These are phyloP conservation scores for Drosophila nigrodunni DNA, from an alignment of 1,140 invertebrate genomes.

Conservation along the genomic window DNA sequence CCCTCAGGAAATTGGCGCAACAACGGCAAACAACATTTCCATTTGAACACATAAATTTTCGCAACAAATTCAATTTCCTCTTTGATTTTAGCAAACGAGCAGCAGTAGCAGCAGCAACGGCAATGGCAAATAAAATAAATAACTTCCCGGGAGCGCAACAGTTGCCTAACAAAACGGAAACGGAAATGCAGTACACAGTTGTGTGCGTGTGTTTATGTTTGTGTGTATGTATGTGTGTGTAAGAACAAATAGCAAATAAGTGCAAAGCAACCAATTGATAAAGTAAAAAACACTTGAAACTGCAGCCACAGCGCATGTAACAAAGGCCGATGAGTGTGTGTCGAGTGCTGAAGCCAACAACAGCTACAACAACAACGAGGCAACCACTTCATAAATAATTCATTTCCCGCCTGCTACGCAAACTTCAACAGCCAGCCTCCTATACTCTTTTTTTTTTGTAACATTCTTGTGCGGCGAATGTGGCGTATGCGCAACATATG, in stretches of 20 bases:
- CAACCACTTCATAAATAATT: conserved; percentile 84
- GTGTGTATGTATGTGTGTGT: conserved; percentile 38
- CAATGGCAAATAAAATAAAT: conserved; percentile 80
- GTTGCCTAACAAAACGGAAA: conserved; percentile 79
- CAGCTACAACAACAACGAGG: conserved; percentile 41
- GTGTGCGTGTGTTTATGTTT: conserved; percentile 5
- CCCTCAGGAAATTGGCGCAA: conserved; percentile 72
- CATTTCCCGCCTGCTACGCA: conserved; percentile 79
- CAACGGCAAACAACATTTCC: conserved; percentile 79
- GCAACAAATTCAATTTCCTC: conserved; percentile 83
- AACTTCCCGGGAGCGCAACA: conserved; percentile 78
- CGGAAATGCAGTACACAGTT: conserved; percentile 71
- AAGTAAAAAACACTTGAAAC: conserved; percentile 81
- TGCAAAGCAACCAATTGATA: conserved; percentile 83
- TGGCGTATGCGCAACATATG: conserved; percentile 80
- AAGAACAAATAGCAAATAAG: conserved; percentile 82
- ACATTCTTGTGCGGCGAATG: conserved; percentile 19
- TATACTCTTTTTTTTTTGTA: conserved; percentile 31
- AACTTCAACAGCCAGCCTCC: conserved; percentile 69
- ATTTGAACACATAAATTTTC: conserved; percentile 80
- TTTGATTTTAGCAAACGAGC: conserved; percentile 81
- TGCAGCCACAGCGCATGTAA: conserved; percentile 65
- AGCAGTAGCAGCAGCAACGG: conserved; percentile 31
- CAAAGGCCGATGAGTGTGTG: conserved; percentile 71
- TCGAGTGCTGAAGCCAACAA: conserved; percentile 61